These are phyloP conservation scores for Anguilla anguilla DNA, from an alignment of 2,797 vertebrate species.

Conservation along the genomic window DNA sequence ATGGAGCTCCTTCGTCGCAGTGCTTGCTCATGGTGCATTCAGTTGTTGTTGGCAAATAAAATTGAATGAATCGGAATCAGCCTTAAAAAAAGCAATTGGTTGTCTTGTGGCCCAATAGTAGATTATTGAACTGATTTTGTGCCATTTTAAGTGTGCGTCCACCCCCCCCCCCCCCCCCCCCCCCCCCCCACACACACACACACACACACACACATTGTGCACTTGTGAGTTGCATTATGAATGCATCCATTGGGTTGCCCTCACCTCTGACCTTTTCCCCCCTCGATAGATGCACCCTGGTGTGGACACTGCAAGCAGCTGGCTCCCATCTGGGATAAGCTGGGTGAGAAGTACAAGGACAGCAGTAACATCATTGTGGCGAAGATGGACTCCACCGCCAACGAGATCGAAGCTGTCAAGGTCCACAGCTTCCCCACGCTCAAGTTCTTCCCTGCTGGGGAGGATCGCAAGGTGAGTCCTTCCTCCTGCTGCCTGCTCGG, in stretches of 20 bases:
- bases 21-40: background rate
- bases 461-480: constrained; percentile 79
- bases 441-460: constrained; percentile 91
- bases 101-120: background rate
- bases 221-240: background rate
- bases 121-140: background rate
- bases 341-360: constrained; percentile 89
- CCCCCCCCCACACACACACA: too few relatives aligned
- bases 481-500: background rate
- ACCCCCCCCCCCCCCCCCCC: too few relatives aligned
- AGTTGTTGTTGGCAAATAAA: background rate
- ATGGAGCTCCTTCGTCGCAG: background rate
- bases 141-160: too few relatives aligned
- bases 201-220: too few relatives aligned
- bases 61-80: background rate
- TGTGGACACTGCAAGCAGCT: constrained; percentile 98
- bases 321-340: constrained; percentile 94
- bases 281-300: constrained; percentile 90
- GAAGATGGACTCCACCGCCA: constrained; percentile 97
- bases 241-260: background rate
- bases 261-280: background rate
- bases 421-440: constrained; percentile 98
- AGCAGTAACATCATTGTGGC: constrained; percentile 81
- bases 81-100: background rate
- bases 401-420: constrained; percentile 92